phyloP scores from a whole-genome alignment of 2,797 vertebrate species.

The Hoplostethus atlanticus region DNA sequence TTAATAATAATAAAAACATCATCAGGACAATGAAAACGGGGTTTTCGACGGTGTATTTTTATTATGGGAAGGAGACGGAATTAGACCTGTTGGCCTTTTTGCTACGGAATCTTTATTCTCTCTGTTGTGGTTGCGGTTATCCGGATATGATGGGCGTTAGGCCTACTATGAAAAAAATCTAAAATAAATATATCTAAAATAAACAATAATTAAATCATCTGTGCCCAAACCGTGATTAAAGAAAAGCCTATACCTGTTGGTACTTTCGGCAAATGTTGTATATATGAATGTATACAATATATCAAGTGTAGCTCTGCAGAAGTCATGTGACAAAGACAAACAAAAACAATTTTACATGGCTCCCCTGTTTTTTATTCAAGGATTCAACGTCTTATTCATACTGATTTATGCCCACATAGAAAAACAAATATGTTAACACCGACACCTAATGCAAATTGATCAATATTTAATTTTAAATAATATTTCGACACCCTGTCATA shows the following conservation, averaged over 20 bases:
- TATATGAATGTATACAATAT: not conserved
- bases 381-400: constrained; percentile 34
- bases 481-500: too few species aligned
- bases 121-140: too few species aligned
- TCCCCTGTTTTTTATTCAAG: constrained; percentile 17
- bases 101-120: too few species aligned
- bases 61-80: too few species aligned
- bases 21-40: not conserved
- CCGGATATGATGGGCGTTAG: too few species aligned
- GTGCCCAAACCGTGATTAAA: too few species aligned
- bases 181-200: too few species aligned
- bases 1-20: not conserved
- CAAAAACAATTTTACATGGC: constrained; percentile 51
- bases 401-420: constrained; percentile 47
- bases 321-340: constrained; percentile 59
- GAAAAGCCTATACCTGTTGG: too few species aligned
- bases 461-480: not conserved
- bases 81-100: too few species aligned
- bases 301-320: not conserved
- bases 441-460: not conserved
- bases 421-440: constrained; percentile 27
- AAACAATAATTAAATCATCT: too few species aligned
- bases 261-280: too few species aligned
- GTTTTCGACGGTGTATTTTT: not conserved
- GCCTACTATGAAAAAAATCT: too few species aligned